These are phyloP conservation scores for Melanotaenia duboulayi DNA, from an alignment of 2,113 vertebrate species.

Conservation along the genomic window DNA sequence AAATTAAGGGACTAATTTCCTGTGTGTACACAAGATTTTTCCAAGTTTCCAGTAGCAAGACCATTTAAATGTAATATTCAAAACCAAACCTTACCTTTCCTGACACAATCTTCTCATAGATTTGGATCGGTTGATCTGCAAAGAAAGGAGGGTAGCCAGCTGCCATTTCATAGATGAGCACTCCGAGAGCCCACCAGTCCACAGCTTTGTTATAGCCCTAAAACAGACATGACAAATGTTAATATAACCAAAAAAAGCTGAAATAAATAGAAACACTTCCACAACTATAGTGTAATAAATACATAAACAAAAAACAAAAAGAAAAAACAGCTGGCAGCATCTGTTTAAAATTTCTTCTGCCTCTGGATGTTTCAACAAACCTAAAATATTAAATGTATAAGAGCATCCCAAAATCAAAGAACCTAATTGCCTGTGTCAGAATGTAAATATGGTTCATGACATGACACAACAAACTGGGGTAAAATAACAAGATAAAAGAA, in stretches of 20 bases:
- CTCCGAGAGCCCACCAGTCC: constrained; percentile 99
- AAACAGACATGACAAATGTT: neutral
- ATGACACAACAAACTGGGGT: neutral
- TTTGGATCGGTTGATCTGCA: constrained; percentile 99
- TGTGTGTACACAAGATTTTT: neutral
- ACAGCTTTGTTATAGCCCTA: constrained; percentile 99
- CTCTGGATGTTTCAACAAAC: neutral
- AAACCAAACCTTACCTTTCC: constrained; percentile 88
- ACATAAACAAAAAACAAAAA: no score
- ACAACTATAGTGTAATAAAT: no score
- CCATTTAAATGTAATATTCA: neutral
- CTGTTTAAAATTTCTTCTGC: no score
- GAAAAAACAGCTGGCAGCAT: neutral
- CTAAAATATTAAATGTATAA: neutral
- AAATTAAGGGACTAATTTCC: neutral
- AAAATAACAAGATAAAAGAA: neutral
- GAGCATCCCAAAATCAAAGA: neutral
- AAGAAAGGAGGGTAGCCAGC: constrained; percentile 99
- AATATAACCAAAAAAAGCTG: no score
- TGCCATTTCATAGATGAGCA: constrained; percentile 99
- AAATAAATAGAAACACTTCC: no score
- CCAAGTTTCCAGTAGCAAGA: no score
- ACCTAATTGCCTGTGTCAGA: no score
- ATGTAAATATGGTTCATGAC: no score
- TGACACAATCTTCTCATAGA: constrained; percentile 99